phyloP scores from a whole-genome alignment of 35 echinoderm and acorn worm genomes.

The Stichopus chloronotus region DNA sequence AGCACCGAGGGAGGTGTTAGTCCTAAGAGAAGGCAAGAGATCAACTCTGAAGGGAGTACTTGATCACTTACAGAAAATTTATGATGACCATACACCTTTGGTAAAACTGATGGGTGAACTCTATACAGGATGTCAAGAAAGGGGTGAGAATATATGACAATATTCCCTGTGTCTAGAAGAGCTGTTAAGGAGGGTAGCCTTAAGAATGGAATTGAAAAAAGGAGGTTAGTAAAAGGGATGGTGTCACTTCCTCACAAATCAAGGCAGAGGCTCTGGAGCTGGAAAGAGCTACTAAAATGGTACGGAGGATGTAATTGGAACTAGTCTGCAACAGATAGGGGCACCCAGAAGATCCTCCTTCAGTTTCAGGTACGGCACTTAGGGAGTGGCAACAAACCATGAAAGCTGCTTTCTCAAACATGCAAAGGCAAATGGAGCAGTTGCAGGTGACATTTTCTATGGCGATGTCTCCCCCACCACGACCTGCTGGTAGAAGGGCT shows the following conservation, averaged over 20 bases:
- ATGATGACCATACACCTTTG: constrained; percentile 14
- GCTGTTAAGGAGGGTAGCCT: not conserved
- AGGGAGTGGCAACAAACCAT: not conserved
- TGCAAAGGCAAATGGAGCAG: not conserved
- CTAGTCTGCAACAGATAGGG: not conserved
- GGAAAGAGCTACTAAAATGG: not conserved
- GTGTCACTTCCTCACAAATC: not conserved
- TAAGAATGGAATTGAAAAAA: not conserved
- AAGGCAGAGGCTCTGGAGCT: constrained; percentile 26
- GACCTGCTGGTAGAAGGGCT: not conserved
- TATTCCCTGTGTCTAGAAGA: not conserved
- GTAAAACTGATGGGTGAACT: constrained; percentile 12
- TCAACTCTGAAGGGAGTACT: not conserved
- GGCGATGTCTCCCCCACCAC: not conserved
- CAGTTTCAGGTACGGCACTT: not conserved
- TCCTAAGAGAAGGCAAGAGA: not conserved
- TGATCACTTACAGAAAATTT: not conserved
- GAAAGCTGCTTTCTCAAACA: constrained; percentile 2
- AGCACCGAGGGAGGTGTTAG: not conserved
- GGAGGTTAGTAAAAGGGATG: not conserved
- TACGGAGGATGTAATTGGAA: not conserved
- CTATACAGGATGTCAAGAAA: not conserved
- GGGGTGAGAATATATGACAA: not conserved
- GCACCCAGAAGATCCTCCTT: not conserved
- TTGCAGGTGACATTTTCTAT: not conserved